Evolutionary conservation across 2,888 invertebrate genomes (phyloP), one percentile per base, ranked within the genome.

Genomic region (Ommatoiulus sabulosus): DNA sequence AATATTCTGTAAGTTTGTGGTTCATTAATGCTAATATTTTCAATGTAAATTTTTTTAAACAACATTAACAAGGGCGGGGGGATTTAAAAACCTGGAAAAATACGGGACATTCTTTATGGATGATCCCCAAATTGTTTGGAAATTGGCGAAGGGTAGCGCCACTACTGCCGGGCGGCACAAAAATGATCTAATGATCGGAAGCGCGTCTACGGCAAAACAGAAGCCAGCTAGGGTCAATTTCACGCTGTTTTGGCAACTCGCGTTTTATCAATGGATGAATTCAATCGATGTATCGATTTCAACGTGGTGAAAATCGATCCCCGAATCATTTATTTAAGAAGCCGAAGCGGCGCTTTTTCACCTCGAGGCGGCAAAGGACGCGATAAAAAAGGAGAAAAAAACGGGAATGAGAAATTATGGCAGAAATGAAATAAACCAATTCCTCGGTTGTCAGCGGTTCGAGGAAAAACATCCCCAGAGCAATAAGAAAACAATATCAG

Each of bases 341-440:
- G 63, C 5, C 12, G 63, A 63, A 63, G 63, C 63, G n/a, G 63
- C 72, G 72, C 72, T 20, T 72, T 72, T 72, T 72, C 72, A 72
- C 72, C 72, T 24, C 20, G 20, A 72, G 72, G 72, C 72, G 72
- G 7, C 72, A n/a, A 63, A 63, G 63, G 63, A 63, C n/a, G 63
- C 63, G 63, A 17, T n/a, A n/a, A n/a, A n/a, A n/a, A n/a, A n/a
- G n/a, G n/a, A n/a, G n/a, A n/a, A 63, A n/a, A 63, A 72, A 20
- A 72, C 72, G n/a, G 72, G 72, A 72, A 72, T 72, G 72, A 72
- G 72, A 72, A 72, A 72, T 72, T 72, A 72, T 72, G 24, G 72
- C 72, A 72, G 72, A 72, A 72, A 72, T 72, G 72, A 72, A 72
- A 72, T 72, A 72, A 72, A 72, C 72, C 72, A 72, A 72, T 72